Evolutionary conservation across 2,888 invertebrate species (phyloP).

Genomic region (Odontothrips loti): DNA sequence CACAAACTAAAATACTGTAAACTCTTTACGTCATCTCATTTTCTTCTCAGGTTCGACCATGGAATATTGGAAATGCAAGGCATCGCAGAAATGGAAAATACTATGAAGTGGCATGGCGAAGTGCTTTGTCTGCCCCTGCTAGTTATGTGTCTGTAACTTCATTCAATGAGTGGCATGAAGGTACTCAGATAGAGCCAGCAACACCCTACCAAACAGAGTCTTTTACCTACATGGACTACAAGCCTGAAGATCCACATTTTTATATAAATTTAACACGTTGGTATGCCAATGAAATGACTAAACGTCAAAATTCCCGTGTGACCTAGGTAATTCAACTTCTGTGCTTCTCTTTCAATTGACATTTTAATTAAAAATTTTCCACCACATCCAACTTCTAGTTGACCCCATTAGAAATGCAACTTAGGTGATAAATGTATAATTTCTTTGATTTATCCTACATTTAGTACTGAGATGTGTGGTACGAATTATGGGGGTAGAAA

Average conservation of each 20-base stretch:
- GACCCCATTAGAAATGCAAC: too few relatives aligned
- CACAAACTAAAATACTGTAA: not conserved
- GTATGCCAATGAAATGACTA: slow-evolving; percentile 55
- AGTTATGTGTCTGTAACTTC: slow-evolving; percentile 62
- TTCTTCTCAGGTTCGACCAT: slow-evolving; percentile 49
- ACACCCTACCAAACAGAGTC: slow-evolving; percentile 46
- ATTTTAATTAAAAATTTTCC: too few relatives aligned
- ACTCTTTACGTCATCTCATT: not conserved
- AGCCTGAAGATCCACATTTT: slow-evolving; percentile 56
- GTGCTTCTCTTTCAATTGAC: too few relatives aligned
- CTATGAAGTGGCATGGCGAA: slow-evolving; percentile 60
- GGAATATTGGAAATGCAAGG: slow-evolving; percentile 55
- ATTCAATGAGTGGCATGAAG: slow-evolving; percentile 72
- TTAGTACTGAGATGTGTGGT: too few relatives aligned
- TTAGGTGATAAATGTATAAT: too few relatives aligned
- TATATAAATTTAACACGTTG: slow-evolving; percentile 61
- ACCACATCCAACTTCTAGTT: too few relatives aligned
- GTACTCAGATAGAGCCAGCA: slow-evolving; percentile 69
- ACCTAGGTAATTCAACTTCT: too few relatives aligned
- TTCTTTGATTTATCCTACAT: too few relatives aligned
- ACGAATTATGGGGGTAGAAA: too few relatives aligned
- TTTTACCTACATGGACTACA: slow-evolving; percentile 56
- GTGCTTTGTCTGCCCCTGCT: slow-evolving; percentile 55
- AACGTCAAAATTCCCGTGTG: slow-evolving; percentile 33
- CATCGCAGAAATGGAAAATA: slow-evolving; percentile 57